These are phyloP conservation scores for Falco naumanni DNA, from an alignment of 2,797 vertebrate species.

Conservation along the genomic window DNA sequence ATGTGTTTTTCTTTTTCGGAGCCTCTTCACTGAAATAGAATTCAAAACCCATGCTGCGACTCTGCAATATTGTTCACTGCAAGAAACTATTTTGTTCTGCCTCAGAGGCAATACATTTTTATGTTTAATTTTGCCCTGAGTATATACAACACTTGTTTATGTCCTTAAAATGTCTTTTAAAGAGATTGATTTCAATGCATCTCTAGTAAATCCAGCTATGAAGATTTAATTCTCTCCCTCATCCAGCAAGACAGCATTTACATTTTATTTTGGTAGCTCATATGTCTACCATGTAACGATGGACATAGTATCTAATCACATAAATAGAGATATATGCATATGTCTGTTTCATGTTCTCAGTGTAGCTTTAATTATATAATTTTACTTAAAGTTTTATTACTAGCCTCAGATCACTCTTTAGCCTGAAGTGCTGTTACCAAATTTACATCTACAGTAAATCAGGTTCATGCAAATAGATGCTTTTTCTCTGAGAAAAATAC, in stretches of 20 bases:
- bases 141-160: slow-evolving; percentile 75
- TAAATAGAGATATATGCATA: neutral
- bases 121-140: slow-evolving; percentile 76
- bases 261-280: slow-evolving; percentile 27
- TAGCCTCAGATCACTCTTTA: slow-evolving; percentile 26
- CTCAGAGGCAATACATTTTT: slow-evolving; percentile 76
- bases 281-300: slow-evolving; percentile 20
- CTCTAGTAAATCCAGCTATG: slow-evolving; percentile 67
- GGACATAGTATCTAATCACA: slow-evolving; percentile 37
- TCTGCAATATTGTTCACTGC: slow-evolving; percentile 74
- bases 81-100: slow-evolving; percentile 73
- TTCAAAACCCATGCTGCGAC: slow-evolving; percentile 72
- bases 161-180: slow-evolving; percentile 77
- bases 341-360: slow-evolving; percentile 34
- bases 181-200: slow-evolving; percentile 75
- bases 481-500: neutral
- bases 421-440: slow-evolving; percentile 1
- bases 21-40: slow-evolving; percentile 66
- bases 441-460: slow-evolving; percentile 41
- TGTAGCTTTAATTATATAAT: slow-evolving; percentile 66
- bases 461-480: neutral
- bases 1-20: slow-evolving; percentile 66
- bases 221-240: slow-evolving; percentile 68
- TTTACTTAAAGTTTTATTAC: slow-evolving; percentile 64
- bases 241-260: slow-evolving; percentile 25